Conservation (phyloP, 1,140 invertebrate species). For the Lasioglossum albipes region DNA sequence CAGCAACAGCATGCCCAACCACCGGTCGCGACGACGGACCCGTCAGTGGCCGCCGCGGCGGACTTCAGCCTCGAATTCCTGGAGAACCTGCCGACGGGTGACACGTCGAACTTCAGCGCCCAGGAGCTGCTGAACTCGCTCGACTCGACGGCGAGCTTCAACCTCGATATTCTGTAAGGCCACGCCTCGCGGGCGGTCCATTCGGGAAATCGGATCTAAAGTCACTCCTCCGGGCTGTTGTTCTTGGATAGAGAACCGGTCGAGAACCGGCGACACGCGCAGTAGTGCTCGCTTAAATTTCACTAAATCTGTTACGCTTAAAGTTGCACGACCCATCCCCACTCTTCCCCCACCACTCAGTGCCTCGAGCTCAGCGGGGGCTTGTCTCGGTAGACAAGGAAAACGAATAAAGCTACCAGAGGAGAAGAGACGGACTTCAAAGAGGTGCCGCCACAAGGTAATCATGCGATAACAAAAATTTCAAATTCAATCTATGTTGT, state of each 20-base stretch:
- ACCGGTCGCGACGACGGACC: conserved; percentile 73
- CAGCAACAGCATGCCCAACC: conserved; percentile 75
- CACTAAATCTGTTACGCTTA: too few relatives aligned
- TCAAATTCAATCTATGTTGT: too few relatives aligned
- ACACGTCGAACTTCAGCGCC: conserved; percentile 86
- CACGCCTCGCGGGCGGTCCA: conserved; percentile 41
- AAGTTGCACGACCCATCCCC: too few relatives aligned
- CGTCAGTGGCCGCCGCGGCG: conserved; percentile 77
- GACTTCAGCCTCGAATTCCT: conserved; percentile 90
- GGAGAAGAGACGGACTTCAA: too few relatives aligned
- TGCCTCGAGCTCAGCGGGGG: too few relatives aligned
- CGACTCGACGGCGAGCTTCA: conserved; percentile 81
- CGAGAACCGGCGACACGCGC: too few relatives aligned
- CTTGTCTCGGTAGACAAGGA: too few relatives aligned
- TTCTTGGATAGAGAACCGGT: neutral
- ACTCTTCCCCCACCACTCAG: too few relatives aligned
- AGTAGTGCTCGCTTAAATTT: too few relatives aligned
- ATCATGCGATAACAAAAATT: too few relatives aligned
- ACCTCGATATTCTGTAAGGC: conserved; percentile 80
- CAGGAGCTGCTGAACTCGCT: conserved; percentile 89
- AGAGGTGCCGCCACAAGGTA: too few relatives aligned
- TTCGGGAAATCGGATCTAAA: conserved; percentile 45
- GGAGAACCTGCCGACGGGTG: conserved; percentile 87
- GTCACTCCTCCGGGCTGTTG: neutral
- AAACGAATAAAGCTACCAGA: too few relatives aligned